Conservation (phyloP, 2,888 invertebrate genomes). For the Oasisia sp. region DNA sequence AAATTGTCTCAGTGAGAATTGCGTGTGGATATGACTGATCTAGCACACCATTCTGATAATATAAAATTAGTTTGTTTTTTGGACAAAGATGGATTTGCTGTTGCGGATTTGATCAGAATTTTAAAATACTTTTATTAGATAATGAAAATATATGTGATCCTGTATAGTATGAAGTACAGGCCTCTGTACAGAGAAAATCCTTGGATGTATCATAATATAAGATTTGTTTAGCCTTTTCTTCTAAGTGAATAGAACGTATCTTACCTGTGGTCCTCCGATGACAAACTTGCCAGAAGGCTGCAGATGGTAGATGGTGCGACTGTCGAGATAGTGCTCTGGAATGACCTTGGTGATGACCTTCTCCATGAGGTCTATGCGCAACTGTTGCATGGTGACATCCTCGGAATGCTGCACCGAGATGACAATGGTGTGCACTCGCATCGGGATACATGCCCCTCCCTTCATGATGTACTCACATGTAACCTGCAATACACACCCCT, state of each 20-base stretch:
- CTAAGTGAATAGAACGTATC: neutral
- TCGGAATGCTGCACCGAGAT: slow-evolving; percentile 35
- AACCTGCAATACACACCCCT: slow-evolving; percentile 75
- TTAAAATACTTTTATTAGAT: too few species aligned
- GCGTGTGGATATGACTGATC: too few species aligned
- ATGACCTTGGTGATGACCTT: slow-evolving; percentile 68
- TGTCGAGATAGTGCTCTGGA: slow-evolving; percentile 89
- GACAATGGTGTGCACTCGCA: slow-evolving; percentile 34
- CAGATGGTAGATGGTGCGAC: slow-evolving; percentile 90
- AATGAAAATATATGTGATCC: too few species aligned
- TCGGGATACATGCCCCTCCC: slow-evolving; percentile 63
- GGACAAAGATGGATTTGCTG: neutral
- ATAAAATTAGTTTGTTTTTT: neutral
- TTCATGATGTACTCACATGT: slow-evolving; percentile 94
- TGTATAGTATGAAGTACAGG: too few species aligned
- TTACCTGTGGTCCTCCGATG: slow-evolving; percentile 90
- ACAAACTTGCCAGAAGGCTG: slow-evolving; percentile 97
- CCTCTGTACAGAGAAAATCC: too few species aligned
- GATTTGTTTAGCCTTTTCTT: too few species aligned
- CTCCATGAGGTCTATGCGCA: slow-evolving; percentile 87
- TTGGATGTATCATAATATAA: too few species aligned
- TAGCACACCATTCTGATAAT: too few species aligned
- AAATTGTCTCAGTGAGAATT: too few species aligned
- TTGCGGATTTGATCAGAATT: neutral
- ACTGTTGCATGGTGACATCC: slow-evolving; percentile 72